These are phyloP conservation scores for Microctenopoma lineatum DNA, from an alignment of 2,797 vertebrate species.

Conservation along the genomic window DNA sequence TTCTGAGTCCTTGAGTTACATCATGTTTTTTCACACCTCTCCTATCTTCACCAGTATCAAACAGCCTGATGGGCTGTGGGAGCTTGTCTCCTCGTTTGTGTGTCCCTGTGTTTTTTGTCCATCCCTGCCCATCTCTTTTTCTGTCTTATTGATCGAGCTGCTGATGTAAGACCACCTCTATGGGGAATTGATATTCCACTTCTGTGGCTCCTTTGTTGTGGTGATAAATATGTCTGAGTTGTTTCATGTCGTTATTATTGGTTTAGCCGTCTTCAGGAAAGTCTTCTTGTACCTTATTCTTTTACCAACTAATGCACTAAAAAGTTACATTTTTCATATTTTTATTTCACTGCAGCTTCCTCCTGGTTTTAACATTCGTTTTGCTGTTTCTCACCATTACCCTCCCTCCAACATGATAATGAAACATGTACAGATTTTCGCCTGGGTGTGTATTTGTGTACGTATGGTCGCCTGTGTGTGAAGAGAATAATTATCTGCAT, in stretches of 20 bases:
- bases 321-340: background rate
- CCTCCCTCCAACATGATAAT: conserved; percentile 28
- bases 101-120: background rate
- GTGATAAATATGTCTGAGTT: background rate
- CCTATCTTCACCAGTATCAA: conserved; percentile 5
- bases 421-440: conserved; percentile 9
- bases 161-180: conserved; percentile 22
- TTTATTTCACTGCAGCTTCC: background rate
- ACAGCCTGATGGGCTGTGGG: background rate
- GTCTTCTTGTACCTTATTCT: background rate
- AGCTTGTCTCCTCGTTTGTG: background rate
- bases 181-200: conserved; percentile 39
- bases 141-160: conserved; percentile 31
- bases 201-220: conserved; percentile 22
- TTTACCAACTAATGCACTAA: background rate
- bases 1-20: conserved; percentile 39
- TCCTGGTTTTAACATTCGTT: conserved; percentile 7
- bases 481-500: conserved; percentile 46
- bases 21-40: conserved; percentile 47
- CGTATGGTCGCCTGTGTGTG: background rate
- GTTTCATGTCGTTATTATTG: background rate
- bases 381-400: conserved; percentile 3
- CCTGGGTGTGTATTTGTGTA: conserved; percentile 10
- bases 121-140: conserved; percentile 7
- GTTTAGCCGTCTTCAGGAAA: background rate